phyloP scores from a whole-genome alignment of 2,113 vertebrate species.

The Heloderma charlesbogerti region DNA sequence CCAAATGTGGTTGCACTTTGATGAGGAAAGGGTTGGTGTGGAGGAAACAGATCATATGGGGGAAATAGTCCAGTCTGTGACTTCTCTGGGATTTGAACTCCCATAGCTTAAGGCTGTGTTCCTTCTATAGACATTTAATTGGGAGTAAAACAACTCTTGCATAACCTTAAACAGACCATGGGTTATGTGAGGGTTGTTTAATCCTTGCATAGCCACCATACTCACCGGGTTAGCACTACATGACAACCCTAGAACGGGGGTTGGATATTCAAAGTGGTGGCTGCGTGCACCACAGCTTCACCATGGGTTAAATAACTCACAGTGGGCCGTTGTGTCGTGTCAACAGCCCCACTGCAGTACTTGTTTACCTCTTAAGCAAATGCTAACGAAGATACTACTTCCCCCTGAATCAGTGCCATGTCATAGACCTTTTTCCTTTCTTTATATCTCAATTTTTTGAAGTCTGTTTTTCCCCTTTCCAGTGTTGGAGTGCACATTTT shows the following conservation, averaged over 20 bases:
- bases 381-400: background rate
- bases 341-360: too few species aligned
- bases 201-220: too few species aligned
- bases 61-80: background rate
- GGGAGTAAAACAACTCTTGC: background rate
- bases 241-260: too few species aligned
- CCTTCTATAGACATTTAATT: background rate
- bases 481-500: background rate
- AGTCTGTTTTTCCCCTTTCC: background rate
- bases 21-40: background rate
- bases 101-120: background rate
- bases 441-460: background rate
- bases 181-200: too few species aligned
- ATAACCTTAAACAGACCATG: too few species aligned
- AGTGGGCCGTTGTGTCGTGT: too few species aligned
- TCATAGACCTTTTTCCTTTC: too few species aligned
- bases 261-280: too few species aligned
- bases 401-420: background rate
- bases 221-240: too few species aligned
- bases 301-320: too few species aligned
- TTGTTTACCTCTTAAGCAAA: too few species aligned
- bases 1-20: background rate
- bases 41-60: background rate
- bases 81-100: background rate
- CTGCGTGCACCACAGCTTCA: too few species aligned